phyloP scores from a whole-genome alignment of 2,113 vertebrate species.

The Dermatemys mawii region DNA sequence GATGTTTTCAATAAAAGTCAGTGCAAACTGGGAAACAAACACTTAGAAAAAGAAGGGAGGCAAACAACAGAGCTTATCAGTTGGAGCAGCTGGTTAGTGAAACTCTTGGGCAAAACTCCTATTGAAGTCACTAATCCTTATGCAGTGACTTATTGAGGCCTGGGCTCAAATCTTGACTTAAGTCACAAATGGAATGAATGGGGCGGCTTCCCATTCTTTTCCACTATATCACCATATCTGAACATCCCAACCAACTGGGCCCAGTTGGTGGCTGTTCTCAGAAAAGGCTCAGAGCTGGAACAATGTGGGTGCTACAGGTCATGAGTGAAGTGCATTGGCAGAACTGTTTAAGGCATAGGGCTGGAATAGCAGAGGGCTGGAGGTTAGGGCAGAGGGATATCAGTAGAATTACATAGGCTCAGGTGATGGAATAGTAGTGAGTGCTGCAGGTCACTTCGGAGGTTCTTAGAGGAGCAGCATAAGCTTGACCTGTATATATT shows the following conservation, averaged over 20 bases:
- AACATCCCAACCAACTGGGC: background rate
- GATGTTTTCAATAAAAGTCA: constrained; percentile 83
- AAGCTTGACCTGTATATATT: constrained; percentile 44
- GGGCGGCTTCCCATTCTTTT: constrained; percentile 27
- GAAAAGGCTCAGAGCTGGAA: constrained; percentile 8
- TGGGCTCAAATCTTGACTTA: constrained; percentile 47
- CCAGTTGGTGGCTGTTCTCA: background rate
- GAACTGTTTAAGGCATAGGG: background rate
- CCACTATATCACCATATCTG: background rate
- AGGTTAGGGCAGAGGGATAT: background rate
- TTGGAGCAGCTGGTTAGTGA: background rate
- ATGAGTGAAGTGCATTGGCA: background rate
- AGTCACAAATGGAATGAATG: constrained; percentile 15
- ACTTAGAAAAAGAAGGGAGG: constrained; percentile 66
- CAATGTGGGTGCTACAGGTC: background rate
- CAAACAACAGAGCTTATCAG: constrained; percentile 57
- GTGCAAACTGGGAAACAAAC: constrained; percentile 77
- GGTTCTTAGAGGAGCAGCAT: constrained; percentile 20
- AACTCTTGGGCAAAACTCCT: constrained; percentile 54
- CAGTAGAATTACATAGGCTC: background rate
- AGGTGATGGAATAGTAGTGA: background rate
- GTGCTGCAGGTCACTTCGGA: background rate
- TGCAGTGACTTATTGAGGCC: constrained; percentile 22
- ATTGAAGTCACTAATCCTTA: constrained; percentile 15
- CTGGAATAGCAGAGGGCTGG: background rate